These are phyloP conservation scores for Tolmerus cingulatus DNA, from an alignment of 2,888 invertebrate genomes.

Conservation along the genomic window DNA sequence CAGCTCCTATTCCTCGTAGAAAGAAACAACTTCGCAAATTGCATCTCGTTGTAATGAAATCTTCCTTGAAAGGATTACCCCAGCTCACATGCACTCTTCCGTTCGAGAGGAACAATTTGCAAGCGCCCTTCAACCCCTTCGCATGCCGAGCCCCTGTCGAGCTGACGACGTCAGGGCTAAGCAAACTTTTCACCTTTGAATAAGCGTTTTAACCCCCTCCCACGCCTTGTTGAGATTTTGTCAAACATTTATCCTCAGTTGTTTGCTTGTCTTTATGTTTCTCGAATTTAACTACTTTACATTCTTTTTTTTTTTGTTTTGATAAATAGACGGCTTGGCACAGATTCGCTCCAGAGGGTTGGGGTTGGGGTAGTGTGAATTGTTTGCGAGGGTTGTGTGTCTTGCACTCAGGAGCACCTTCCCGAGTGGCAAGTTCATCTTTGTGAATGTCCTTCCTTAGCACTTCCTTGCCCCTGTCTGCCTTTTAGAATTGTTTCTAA, in stretches of 20 bases:
- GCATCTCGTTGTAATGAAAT: not conserved
- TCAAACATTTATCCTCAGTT: not conserved
- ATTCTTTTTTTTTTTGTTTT: not conserved
- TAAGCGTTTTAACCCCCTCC: not conserved
- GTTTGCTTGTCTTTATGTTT: not conserved
- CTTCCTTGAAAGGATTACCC: not conserved
- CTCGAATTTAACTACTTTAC: not conserved
- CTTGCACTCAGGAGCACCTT: not conserved
- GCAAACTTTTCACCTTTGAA: not conserved
- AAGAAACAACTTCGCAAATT: not conserved
- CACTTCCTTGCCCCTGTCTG: not conserved
- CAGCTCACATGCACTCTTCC: not conserved
- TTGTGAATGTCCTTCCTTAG: not conserved
- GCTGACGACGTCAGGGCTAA: not conserved
- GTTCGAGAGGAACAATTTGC: not conserved
- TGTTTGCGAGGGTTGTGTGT: not conserved
- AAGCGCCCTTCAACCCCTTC: not conserved
- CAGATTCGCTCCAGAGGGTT: not conserved
- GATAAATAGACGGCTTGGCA: not conserved
- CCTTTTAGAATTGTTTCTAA: not conserved
- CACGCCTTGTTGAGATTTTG: not conserved
- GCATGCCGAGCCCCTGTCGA: not conserved
- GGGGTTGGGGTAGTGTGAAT: not conserved
- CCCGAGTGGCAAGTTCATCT: not conserved
- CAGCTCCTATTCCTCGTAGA: not conserved